Conservation (phyloP, 2,113 vertebrate genomes). For the Cinclus cinclus region DNA sequence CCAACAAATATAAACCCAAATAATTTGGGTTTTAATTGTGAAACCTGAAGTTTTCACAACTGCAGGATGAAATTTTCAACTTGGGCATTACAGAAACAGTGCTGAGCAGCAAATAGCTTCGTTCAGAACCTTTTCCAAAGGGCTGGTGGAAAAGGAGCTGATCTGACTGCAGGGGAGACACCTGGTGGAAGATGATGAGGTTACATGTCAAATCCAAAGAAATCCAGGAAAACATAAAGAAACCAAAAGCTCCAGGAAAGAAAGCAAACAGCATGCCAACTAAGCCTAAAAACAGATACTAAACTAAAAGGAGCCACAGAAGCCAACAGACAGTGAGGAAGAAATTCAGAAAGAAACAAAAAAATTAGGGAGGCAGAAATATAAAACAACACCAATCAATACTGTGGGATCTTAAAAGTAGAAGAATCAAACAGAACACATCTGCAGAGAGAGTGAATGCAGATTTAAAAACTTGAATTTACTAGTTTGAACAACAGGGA, state of each 20-base stretch:
- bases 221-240: not conserved
- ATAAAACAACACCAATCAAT: not conserved
- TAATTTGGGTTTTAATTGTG: not conserved
- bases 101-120: accelerated
- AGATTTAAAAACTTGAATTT: not conserved
- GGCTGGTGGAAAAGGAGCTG: not conserved
- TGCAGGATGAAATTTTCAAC: accelerated
- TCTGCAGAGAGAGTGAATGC: not conserved
- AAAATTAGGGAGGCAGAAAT: not conserved
- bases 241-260: not conserved
- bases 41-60: not conserved
- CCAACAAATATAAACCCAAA: not conserved
- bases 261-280: not conserved
- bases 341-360: not conserved
- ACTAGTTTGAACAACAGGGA: not conserved
- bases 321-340: not conserved
- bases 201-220: not conserved
- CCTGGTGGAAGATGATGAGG: not conserved
- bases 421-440: not conserved
- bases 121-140: not conserved
- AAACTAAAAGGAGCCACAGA: not conserved
- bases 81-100: not conserved
- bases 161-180: not conserved
- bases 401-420: not conserved
- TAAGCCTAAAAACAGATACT: not conserved